These are phyloP conservation scores for rat (Rattus norvegicus) DNA, from an alignment of 2,113 vertebrate species.

Conservation along the genomic window DNA sequence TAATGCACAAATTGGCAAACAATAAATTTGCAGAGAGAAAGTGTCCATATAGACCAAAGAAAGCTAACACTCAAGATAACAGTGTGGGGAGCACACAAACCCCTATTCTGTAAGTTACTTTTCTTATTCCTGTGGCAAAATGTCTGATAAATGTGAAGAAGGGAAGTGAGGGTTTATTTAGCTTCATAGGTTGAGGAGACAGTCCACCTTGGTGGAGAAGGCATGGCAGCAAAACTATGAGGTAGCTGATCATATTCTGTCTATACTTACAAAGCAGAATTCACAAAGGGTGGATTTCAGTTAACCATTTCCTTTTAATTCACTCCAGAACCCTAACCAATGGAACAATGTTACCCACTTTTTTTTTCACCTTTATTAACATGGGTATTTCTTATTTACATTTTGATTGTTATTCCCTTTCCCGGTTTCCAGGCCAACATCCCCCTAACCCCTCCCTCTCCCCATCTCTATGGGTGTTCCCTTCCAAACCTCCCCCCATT, in stretches of 20 bases:
- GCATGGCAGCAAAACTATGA: background rate
- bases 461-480: too few relatives aligned
- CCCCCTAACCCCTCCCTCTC: too few relatives aligned
- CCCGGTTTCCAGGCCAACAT: too few relatives aligned
- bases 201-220: background rate
- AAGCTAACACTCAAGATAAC: background rate
- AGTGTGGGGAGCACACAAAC: background rate
- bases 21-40: background rate
- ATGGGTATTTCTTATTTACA: too few relatives aligned
- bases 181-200: too few relatives aligned
- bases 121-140: background rate
- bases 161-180: background rate
- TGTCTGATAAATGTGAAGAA: too few relatives aligned
- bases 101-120: background rate
- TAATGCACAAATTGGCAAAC: background rate
- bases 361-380: background rate
- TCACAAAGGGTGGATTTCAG: background rate
- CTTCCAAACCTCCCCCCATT: too few relatives aligned
- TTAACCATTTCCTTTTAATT: background rate
- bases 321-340: too few relatives aligned
- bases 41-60: background rate
- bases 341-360: background rate
- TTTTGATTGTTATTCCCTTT: too few relatives aligned
- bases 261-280: background rate
- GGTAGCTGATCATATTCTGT: background rate